Base-by-base conservation (phyloP, 2,888 invertebrate species). In the Agelastica alni region DNA sequence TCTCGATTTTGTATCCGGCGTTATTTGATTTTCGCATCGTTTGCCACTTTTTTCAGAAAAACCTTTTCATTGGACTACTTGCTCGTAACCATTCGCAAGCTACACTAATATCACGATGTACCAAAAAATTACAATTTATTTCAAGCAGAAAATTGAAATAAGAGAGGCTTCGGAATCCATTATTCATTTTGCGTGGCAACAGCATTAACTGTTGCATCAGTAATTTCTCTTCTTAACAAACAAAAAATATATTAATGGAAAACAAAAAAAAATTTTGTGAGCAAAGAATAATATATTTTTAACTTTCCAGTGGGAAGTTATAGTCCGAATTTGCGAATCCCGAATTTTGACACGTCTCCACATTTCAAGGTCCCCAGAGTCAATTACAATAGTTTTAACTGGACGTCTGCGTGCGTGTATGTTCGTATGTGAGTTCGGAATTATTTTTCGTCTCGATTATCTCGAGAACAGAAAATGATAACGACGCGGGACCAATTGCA, bases 61-160 rank as follows among this genome's bases (percentile, higher is more conserved):
- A 47, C 14, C 37, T 6, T 47, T 47, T 47, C 32, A 47, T 37
- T 47, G 47, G 47, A 37, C 47, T 17, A n/a, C n/a, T n/a, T n/a
- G 20, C 28, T 47, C 26, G 37, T 37, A 20, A 47, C 20, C 31
- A 32, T 7, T 36, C 26, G 22, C 37, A 37, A 39, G 39, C 48
- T 48, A 16, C 39, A n/a, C n/a, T n/a, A n/a, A n/a, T 48, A 31
- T 48, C 30, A 48, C 48, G 39, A 48, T 48, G 48, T 48, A 48
- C 48, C 48, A 30, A 48, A 48, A 48, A 48, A 48, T 48, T 48
- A 48, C 48, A 48, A 48, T 48, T 37, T 48, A 48, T 48, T 48
- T 48, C 41, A 41, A 41, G 48, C 41, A 48, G 39, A 48, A 48
- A 48, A 48, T 39, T 48, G 41, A 48, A 48, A 48, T 48, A 48